phyloP scores from a whole-genome alignment of 30 jellyfish, hydroid and myxozoan species.

The Haliclystus octoradiatus region DNA sequence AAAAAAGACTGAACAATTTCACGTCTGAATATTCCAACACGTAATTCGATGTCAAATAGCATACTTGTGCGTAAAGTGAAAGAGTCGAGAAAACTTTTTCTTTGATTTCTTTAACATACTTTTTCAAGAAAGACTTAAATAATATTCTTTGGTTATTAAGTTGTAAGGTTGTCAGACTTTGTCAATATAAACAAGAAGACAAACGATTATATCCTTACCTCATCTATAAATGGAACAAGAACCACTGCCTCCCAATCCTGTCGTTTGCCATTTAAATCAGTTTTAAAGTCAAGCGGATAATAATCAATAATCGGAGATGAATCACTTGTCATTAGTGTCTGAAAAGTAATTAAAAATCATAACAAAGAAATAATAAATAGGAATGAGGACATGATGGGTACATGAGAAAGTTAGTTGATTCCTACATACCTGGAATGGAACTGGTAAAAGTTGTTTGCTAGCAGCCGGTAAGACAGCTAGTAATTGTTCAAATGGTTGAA shows the following conservation, averaged over 20 bases:
- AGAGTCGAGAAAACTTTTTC: too few species aligned
- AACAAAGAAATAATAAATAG: too few species aligned
- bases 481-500: constrained; percentile 89
- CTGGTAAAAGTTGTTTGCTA: constrained; percentile 66
- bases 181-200: not conserved
- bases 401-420: too few species aligned
- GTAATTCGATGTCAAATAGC: too few species aligned
- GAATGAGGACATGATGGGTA: too few species aligned
- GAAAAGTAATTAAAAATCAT: too few species aligned
- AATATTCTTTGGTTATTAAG: not conserved
- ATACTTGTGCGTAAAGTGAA: too few species aligned
- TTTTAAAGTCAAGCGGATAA: constrained; percentile 63
- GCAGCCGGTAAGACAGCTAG: constrained; percentile 91
- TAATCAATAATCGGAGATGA: constrained; percentile 78
- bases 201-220: constrained; percentile 27
- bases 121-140: not conserved
- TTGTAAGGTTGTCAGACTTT: not conserved
- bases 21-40: too few species aligned
- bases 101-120: too few species aligned
- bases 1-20: too few species aligned
- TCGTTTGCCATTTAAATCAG: constrained; percentile 89
- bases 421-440: constrained; percentile 78
- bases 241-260: constrained; percentile 98
- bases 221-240: constrained; percentile 82
- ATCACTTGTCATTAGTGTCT: constrained; percentile 73